These are phyloP conservation scores for Hormaphis cornu DNA, from an alignment of 1,140 invertebrate genomes.

Conservation along the genomic window DNA sequence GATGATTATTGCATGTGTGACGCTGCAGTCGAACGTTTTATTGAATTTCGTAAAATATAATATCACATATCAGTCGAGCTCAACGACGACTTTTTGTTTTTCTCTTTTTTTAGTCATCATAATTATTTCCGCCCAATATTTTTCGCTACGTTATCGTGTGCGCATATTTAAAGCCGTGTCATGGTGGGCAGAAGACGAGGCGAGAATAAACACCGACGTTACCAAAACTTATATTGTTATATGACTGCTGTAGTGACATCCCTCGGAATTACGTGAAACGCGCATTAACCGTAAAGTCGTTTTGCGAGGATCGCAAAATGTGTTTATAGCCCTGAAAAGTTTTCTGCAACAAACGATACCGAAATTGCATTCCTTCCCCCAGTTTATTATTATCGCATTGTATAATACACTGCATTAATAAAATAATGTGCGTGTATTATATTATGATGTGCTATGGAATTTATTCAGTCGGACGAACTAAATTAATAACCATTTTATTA, in stretches of 20 bases:
- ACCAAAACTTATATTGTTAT: slow-evolving; percentile 30
- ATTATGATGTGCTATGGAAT: background rate
- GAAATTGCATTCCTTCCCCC: too few species aligned
- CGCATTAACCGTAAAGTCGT: slow-evolving; percentile 27
- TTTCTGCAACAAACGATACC: background rate
- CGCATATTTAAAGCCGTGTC: too few species aligned
- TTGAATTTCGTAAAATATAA: too few species aligned
- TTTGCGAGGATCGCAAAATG: slow-evolving; percentile 20
- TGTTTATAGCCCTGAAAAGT: slow-evolving; percentile 20
- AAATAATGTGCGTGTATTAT: background rate
- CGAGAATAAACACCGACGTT: background rate
- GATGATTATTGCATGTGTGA: too few species aligned
- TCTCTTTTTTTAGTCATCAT: too few species aligned
- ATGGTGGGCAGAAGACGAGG: background rate
- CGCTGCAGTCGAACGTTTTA: too few species aligned
- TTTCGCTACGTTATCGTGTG: too few species aligned
- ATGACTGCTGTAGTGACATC: background rate
- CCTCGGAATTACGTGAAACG: slow-evolving; percentile 15
- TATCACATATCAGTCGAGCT: too few species aligned
- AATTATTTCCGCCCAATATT: too few species aligned
- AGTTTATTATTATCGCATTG: slow-evolving; percentile 11
- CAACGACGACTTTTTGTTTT: too few species aligned
- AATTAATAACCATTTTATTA: slow-evolving; percentile 31
- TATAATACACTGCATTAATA: background rate
- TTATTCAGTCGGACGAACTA: slow-evolving; percentile 12